Base-by-base conservation (phyloP, 2,888 invertebrate species). In the Brachycybe producta region DNA sequence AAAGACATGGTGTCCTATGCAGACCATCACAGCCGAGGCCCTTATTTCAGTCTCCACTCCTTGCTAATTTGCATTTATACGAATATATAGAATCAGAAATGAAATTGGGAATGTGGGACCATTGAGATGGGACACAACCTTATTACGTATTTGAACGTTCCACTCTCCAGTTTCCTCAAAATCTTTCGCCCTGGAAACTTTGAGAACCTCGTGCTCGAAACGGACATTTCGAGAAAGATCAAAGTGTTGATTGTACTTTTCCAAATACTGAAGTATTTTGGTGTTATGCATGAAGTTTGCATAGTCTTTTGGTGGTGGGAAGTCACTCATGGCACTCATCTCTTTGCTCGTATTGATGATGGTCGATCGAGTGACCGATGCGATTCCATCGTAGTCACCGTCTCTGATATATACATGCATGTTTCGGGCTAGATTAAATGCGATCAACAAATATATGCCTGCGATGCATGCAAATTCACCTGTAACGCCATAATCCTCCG, bases 1-100 rank as follows among this genome's bases (percentile, higher is more conserved):
- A 30, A 62, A 60, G 1, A 65, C 64, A 55, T 71, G 71, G 55
- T 72, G 72, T 2, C 73, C 73, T 1, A 64, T 66, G 54, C 70
- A 70, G 11, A 72, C 60, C 61, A 73, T 61, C 2, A 73, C 70
- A 13, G 35, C 46, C 21, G 15, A 35, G 5, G 46, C 46, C 5
- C n/a, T 23, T n/a, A 46, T 19, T 5, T 46, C 46, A 3, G 21
- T 34, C 24, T 46, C 35, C 5, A 11, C 5, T 3, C 46, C 46
- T 3, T 34, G 5, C 36, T 38, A 35, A 40, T 3, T n/a, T n/a
- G n/a, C n/a, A 32, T 11, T 13, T 32, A 11, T 32, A n/a, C n/a
- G n/a, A n/a, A n/a, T n/a, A 32, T 13, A 11, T 13, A 11, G 8
- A 32, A 8, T 32, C 13, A 13, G 32, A 8, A 11, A 32, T 32